Evolutionary conservation across 2,797 vertebrate genomes (phyloP).

Genomic region (Phrynocephalus vlangalii): DNA sequence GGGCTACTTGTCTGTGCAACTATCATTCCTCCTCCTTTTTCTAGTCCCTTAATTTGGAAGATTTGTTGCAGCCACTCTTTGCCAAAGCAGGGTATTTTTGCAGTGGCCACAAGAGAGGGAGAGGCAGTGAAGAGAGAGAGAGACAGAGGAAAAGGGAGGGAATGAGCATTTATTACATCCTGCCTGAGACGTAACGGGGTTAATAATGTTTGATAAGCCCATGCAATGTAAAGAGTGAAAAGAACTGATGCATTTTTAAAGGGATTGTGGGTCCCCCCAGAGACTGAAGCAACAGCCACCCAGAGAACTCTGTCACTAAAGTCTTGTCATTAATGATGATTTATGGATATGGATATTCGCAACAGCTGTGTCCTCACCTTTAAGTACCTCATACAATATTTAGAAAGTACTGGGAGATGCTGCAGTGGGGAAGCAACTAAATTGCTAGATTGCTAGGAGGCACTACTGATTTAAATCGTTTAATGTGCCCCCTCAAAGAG

Average conservation of each 20-base stretch:
- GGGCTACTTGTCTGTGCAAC: slow-evolving; percentile 40
- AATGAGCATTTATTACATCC: slow-evolving; percentile 69
- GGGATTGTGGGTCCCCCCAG: slow-evolving; percentile 70
- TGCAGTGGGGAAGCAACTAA: slow-evolving; percentile 76
- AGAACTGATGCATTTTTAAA: slow-evolving; percentile 78
- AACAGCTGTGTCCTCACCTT: slow-evolving; percentile 79
- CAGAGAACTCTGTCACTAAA: slow-evolving; percentile 74
- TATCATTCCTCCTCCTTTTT: slow-evolving; percentile 54
- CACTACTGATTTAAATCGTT: slow-evolving; percentile 67
- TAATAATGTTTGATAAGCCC: slow-evolving; percentile 76
- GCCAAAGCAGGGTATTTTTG: slow-evolving; percentile 64
- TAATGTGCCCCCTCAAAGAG: slow-evolving; percentile 69
- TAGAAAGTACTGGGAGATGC: slow-evolving; percentile 73
- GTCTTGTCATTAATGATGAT: slow-evolving; percentile 76
- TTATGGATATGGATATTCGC: slow-evolving; percentile 76
- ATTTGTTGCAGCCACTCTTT: slow-evolving; percentile 64
- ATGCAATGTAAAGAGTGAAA: slow-evolving; percentile 69
- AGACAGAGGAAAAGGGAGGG: slow-evolving; percentile 54
- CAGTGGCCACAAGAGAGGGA: slow-evolving; percentile 56
- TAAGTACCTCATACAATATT: slow-evolving; percentile 79
- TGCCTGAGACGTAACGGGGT: slow-evolving; percentile 70
- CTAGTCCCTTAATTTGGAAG: slow-evolving; percentile 64
- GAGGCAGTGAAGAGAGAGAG: slow-evolving; percentile 27
- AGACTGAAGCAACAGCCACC: slow-evolving; percentile 59
- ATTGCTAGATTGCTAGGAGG: slow-evolving; percentile 75